phyloP scores from a whole-genome alignment of 64 coral and sea anemone species.

The Pachyseris speciosa region DNA sequence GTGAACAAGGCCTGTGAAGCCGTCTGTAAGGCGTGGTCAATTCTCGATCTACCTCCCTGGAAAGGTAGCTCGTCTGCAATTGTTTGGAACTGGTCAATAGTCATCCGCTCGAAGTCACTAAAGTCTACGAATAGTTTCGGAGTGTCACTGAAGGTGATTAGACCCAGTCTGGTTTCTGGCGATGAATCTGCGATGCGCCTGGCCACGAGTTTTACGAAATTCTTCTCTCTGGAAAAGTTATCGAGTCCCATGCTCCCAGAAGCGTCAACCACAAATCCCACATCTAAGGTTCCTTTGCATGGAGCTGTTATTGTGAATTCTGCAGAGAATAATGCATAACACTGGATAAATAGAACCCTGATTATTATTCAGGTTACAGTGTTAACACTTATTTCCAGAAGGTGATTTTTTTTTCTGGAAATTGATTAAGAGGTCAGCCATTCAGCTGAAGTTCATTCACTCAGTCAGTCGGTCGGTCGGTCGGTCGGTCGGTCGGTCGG shows the following conservation, averaged over 20 bases:
- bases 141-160: slow-evolving; percentile 81
- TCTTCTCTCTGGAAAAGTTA: slow-evolving; percentile 74
- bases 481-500: no score
- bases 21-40: slow-evolving; percentile 71
- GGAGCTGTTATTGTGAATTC: slow-evolving; percentile 68
- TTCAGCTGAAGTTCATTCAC: no score
- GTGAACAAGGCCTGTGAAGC: slow-evolving; percentile 69
- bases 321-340: neutral
- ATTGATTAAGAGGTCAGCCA: neutral
- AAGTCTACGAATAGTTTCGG: slow-evolving; percentile 70
- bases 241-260: slow-evolving; percentile 80
- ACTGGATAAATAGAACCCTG: neutral
- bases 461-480: no score
- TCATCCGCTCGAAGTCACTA: slow-evolving; percentile 57
- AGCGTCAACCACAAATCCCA: slow-evolving; percentile 84
- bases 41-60: slow-evolving; percentile 74
- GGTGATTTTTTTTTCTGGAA: no score
- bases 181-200: slow-evolving; percentile 62
- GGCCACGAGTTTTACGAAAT: slow-evolving; percentile 84
- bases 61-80: slow-evolving; percentile 67
- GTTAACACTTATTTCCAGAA: no score
- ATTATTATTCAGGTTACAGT: neutral
- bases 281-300: slow-evolving; percentile 76
- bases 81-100: slow-evolving; percentile 49
- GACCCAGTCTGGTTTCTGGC: slow-evolving; percentile 69